phyloP scores from a whole-genome alignment of 1,140 invertebrate species.

The Portunus trituberculatus region DNA sequence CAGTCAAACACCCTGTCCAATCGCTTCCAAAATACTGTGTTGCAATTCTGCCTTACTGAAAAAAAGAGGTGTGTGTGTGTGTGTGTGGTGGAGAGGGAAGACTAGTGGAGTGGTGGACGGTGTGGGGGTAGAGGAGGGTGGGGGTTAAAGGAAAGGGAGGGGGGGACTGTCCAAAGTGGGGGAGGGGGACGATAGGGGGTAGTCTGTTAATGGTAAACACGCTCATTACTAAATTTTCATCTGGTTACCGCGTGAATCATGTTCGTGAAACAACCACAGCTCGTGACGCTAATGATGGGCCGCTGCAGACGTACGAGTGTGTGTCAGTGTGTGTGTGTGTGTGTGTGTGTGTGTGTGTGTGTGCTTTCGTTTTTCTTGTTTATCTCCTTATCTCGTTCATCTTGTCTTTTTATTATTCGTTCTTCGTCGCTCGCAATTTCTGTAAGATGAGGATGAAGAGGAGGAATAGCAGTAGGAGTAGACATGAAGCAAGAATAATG shows the following conservation, averaged over 20 bases:
- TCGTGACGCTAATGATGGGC: not conserved
- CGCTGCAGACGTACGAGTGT: not conserved
- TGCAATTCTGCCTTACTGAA: not conserved
- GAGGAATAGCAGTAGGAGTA: too few species aligned
- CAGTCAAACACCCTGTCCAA: slow-evolving; percentile 18
- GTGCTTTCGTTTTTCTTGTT: not conserved
- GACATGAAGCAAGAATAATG: too few species aligned
- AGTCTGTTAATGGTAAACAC: not conserved
- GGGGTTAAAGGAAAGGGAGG: too few species aligned
- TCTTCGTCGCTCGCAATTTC: not conserved
- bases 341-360: not conserved
- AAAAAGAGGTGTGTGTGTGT: not conserved
- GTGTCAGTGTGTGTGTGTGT: not conserved
- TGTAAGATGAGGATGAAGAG: too few species aligned
- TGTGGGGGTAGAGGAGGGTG: not conserved
- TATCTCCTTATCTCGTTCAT: not conserved
- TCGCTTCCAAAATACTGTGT: not conserved
- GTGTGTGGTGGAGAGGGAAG: not conserved
- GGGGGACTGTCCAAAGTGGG: too few species aligned
- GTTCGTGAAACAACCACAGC: not conserved
- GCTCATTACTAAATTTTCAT: not conserved
- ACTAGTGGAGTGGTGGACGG: not conserved
- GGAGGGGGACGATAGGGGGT: not conserved
- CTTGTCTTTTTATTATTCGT: not conserved
- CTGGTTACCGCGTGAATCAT: slow-evolving; percentile 10